Evolutionary conservation across 2,797 vertebrate species (phyloP), one percentile per base, ranked within the genome.

Genomic region (Danio choprae): DNA sequence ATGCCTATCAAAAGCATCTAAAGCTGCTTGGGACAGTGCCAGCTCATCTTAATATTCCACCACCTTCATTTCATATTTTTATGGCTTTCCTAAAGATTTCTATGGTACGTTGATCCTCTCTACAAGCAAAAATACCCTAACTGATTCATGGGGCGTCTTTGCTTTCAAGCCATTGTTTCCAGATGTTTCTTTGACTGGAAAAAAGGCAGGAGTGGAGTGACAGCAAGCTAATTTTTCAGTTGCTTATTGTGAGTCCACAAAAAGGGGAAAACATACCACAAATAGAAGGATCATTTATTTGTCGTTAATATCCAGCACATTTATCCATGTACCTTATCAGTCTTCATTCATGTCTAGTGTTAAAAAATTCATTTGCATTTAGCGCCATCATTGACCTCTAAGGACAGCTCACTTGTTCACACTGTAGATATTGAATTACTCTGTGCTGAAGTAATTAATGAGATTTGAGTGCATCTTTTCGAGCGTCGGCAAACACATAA

Each of bases 81-180:
- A 87, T 70, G 63, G 79, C 81, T 83, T 86, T 84, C 58, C 80
- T 84, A 86, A 85, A 77, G 71, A 87, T 83, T 80, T 84, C 77
- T 74, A 81, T 64, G 80, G 72, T 78, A 73, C 71, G 56, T 44
- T 84, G 85, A 86, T 85, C 82, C 82, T 84, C 84, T 85, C 64
- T 81, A 84, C 65, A 40, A 68, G 81, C 38, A 55, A 79, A 85
- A 79, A 81, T 29, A 85, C 70, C 20, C 43, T 65, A 84, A 56
- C 55, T 67, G 82, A 89, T 86, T 88, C 87, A 87, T 84, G 64
- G 68, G 76, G 71, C 41, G 69, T 75, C 62, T 84, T 84, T 86
- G 60, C 77, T 81, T 86, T 85, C 80, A 71, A 83, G 36, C 83
- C 85, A 88, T 86, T 88, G 86, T 89, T 89, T 88, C 87, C 87